Percentiles rank a stretch among this genome's conserved stretches.
Conservation (phyloP, 2,888 invertebrate genomes). For the Phrixothrix hirtus region DNA sequence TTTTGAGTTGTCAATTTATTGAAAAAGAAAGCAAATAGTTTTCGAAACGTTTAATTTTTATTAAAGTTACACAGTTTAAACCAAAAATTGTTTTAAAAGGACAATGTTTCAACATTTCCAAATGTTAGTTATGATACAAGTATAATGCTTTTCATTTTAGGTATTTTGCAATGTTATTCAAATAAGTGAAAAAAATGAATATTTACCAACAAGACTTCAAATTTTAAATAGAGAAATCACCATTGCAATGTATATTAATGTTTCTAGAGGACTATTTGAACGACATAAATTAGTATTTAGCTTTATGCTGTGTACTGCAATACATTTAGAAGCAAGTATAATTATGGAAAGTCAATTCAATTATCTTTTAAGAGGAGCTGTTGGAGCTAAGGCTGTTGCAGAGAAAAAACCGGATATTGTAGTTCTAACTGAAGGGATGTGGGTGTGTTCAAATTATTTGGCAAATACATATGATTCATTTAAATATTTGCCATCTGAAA, state of each 20-base stretch:
- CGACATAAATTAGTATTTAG: slow-evolving; percentile 88
- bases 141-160: slow-evolving; percentile 57
- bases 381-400: slow-evolving; percentile 60
- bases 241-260: slow-evolving; percentile 79
- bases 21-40: no score
- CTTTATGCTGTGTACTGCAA: slow-evolving; percentile 78
- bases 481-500: slow-evolving; percentile 59
- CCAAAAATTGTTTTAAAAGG: no score
- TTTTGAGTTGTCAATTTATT: no score
- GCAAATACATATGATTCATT: slow-evolving; percentile 63
- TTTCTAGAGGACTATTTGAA: slow-evolving; percentile 89
- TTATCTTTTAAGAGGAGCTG: slow-evolving; percentile 76
- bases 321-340: slow-evolving; percentile 66
- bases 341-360: slow-evolving; percentile 72
- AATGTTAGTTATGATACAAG: no score
- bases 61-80: no score
- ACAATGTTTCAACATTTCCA: no score
- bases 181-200: slow-evolving; percentile 68
- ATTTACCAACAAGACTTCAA: slow-evolving; percentile 68
- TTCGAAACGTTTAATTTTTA: no score
- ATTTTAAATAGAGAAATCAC: slow-evolving; percentile 78
- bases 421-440: slow-evolving; percentile 67
- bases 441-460: slow-evolving; percentile 70
- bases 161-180: slow-evolving; percentile 83
- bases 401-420: slow-evolving; percentile 65